phyloP scores from a whole-genome alignment of 2,113 vertebrate genomes.

The Galemys pyrenaicus region DNA sequence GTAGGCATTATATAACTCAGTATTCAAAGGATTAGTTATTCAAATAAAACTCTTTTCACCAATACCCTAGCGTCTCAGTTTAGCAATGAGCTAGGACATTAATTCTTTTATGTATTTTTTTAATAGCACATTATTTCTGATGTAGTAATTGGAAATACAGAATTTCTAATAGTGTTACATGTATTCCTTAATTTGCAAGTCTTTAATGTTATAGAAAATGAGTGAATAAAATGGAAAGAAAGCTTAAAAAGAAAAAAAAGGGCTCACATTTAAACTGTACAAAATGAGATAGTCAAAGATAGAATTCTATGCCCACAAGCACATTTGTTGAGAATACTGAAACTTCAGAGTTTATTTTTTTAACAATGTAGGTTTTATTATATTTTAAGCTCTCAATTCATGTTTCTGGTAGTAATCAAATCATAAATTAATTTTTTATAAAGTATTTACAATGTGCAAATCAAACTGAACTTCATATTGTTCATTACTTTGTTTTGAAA shows the following conservation, averaged over 20 bases:
- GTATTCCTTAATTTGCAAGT: not conserved
- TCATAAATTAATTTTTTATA: not conserved
- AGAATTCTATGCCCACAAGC: not conserved
- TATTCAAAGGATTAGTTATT: not conserved
- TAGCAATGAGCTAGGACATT: slow-evolving; percentile 2
- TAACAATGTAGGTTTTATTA: not conserved
- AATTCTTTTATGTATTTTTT: not conserved
- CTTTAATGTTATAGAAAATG: not conserved
- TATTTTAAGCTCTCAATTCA: not conserved
- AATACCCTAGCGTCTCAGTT: not conserved
- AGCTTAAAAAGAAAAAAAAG: not conserved
- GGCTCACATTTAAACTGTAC: not conserved
- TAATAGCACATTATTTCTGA: not conserved
- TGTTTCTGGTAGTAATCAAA: not conserved
- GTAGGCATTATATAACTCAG: slow-evolving; percentile 49
- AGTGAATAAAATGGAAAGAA: not conserved
- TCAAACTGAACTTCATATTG: not conserved
- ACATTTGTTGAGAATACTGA: not conserved
- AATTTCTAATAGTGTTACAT: slow-evolving; percentile 9
- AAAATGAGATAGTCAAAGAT: not conserved
- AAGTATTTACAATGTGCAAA: not conserved
- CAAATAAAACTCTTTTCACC: slow-evolving; percentile 30
- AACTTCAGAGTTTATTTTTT: not conserved
- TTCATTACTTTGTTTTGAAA: slow-evolving; percentile 38
- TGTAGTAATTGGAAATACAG: slow-evolving; percentile 19